A percentile compares a stretch with the other conserved stretches of the same genome.
Evolutionary conservation across 2,113 vertebrate genomes (phyloP).

Genomic region (Macrotus californicus): DNA sequence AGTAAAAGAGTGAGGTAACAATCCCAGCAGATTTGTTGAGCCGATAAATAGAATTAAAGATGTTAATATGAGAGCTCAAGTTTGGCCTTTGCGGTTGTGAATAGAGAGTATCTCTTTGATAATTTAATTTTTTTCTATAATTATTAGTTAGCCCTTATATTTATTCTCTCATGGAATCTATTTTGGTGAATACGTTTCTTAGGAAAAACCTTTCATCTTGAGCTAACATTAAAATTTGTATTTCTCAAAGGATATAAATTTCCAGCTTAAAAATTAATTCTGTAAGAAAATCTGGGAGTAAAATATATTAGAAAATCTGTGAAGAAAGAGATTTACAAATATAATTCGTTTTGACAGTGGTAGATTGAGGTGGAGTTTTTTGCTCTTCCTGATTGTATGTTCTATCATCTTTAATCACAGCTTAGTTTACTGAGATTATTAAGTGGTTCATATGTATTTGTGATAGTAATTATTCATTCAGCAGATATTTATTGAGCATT

Average conservation of each 20-base stretch:
- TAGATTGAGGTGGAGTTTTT: not conserved
- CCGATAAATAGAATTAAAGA: too few relatives aligned
- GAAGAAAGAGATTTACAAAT: not conserved
- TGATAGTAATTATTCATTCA: not conserved
- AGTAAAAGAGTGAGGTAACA: too few relatives aligned
- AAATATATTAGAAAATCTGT: not conserved
- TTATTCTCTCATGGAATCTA: not conserved
- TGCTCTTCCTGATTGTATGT: not conserved
- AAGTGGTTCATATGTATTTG: not conserved
- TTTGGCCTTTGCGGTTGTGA: too few relatives aligned
- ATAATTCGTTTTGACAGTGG: not conserved
- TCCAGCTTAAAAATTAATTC: not conserved
- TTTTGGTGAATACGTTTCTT: slow-evolving; percentile 8
- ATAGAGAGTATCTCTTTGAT: not conserved
- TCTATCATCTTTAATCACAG: not conserved
- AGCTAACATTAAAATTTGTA: not conserved
- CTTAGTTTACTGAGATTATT: not conserved
- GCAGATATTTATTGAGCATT: not conserved
- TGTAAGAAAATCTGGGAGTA: not conserved
- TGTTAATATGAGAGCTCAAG: too few relatives aligned
- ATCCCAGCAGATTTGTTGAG: too few relatives aligned
- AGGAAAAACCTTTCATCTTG: not conserved
- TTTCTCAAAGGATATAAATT: not conserved
- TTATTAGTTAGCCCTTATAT: not conserved
- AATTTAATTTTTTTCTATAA: not conserved